phyloP scores from a whole-genome alignment of 2,113 vertebrate genomes.

The Hemiscyllium ocellatum region DNA sequence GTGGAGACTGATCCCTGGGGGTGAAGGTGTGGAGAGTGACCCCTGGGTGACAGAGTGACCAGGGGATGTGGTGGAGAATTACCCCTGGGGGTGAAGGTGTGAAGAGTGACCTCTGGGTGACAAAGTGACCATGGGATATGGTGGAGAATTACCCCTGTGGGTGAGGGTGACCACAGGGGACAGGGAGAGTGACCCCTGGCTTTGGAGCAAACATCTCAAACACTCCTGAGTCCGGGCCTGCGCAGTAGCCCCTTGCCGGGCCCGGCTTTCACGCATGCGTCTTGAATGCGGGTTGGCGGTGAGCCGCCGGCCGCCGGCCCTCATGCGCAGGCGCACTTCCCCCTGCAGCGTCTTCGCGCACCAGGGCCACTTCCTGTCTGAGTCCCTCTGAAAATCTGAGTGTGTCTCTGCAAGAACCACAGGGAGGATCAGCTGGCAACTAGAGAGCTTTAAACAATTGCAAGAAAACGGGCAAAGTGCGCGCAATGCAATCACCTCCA shows the following conservation, averaged over 20 bases:
- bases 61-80: background rate
- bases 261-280: background rate
- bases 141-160: too few relatives aligned
- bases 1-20: background rate
- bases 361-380: conserved; percentile 19
- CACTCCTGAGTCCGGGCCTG: background rate
- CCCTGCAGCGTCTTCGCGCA: background rate
- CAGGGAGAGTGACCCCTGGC: too few relatives aligned
- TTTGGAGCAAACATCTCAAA: too few relatives aligned
- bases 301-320: background rate
- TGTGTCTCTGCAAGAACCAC: background rate
- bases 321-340: background rate
- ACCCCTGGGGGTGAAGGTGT: background rate
- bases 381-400: conserved; percentile 24
- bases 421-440: background rate
- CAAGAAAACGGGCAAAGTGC: conserved; percentile 30
- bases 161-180: background rate
- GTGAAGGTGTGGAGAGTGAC: background rate
- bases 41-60: background rate
- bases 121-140: background rate
- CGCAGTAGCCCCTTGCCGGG: too few relatives aligned
- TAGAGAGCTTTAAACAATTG: background rate
- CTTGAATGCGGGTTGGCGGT: background rate
- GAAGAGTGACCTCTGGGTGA: too few relatives aligned
- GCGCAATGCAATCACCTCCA: background rate